Base-by-base conservation (phyloP, 2,888 invertebrate species). In the Hydrotaea cyrtoneurina region DNA sequence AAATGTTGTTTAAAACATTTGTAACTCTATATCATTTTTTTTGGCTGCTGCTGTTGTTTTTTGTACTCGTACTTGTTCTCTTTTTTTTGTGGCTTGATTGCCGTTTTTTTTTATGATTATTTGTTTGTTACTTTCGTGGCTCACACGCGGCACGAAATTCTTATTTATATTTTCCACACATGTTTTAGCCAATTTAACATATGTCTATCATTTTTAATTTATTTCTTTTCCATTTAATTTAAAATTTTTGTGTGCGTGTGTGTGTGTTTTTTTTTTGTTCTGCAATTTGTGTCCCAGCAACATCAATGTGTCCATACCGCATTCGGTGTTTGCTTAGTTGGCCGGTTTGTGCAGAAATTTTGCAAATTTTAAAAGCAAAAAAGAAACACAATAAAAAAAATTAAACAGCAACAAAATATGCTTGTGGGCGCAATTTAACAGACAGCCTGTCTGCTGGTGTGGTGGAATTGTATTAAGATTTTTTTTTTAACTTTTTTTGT, bases 201-300 rank as follows among this genome's bases (percentile, higher is more conserved):
- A 72, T 85, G 85, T 82, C 85, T 82, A 82, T 85, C 85, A 85
- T 82, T 79, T 85, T 82, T 80, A 85, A 85, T 85, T 85, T 85
- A 85, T 85, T 85, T 85, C 79, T 77, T 77, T 85, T 85, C 79
- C 85, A 85, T 82, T 85, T 80, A 85, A 82, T 82, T 80, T 82
- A 81, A 80, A 69, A 7, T 81, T 80, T 77, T 19, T 78, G 7
- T 55, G 26, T 73, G 50, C 72, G 50, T 55, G 71, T 71, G 0
- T 50, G 75, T 23, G 72, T 21, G 43, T 66, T 78, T 31, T 43
- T 36, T 74, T 59, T 66, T 39, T 43, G 21, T 66, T 39, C 66
- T 66, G 43, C 36, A 66, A 66, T 69, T 69, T 69, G 69, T 46
- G 19, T 46, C 39, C 39, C 3, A 2, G 8, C 62, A 36, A 36